Base-by-base conservation (phyloP, 37 sponge, comb jelly and placozoan species). In the Oopsacas minuta region DNA sequence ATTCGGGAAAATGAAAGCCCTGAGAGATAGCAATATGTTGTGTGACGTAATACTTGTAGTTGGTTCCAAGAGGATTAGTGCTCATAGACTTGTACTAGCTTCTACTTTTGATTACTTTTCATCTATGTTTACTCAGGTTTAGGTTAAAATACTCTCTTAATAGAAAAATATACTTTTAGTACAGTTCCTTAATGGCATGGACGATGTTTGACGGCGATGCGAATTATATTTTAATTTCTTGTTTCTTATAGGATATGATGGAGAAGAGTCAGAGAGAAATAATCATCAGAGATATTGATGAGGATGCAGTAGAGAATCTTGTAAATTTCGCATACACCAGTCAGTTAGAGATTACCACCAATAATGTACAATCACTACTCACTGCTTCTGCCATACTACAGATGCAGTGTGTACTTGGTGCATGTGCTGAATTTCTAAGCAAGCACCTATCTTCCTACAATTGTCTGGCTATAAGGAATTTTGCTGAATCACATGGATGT, bases 281-380 rank as follows among this genome's bases (percentile, higher is more conserved):
- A 0, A 91, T 86, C n/a, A 87, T 97, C 20, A 89, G 92, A 35
- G 98, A 91, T 28, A 90, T 97, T 1, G 95, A 97, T 36, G 88
- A 89, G 1, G 88, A 88, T 10, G 93, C 98, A 3, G 89, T 94
- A 82, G 51, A 87, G 37, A 37, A 81, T 22, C 87, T 97, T 38
- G 91, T 97, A 15, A 90, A 94, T 23, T 97, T 94, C 84, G 88
- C 91, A 36, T 97, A 97, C 87, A 90, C 95, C 28, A 84, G 91
- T 36, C 87, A 91, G 84, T 88, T 97, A 37, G 91, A 91, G 81
- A 94, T 97, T 36, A 94, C 92, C 8, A 86, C 85, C n/a, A 36
- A 42, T 42, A 92, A 97, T 81, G 91, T 92, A 22, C 90, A 97
- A 89, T 89, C 88, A 0, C 84, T 96, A 52, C 88, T 97, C 88